Base-by-base conservation (phyloP, 2,888 invertebrate species). In the Drosophila colorata region DNA sequence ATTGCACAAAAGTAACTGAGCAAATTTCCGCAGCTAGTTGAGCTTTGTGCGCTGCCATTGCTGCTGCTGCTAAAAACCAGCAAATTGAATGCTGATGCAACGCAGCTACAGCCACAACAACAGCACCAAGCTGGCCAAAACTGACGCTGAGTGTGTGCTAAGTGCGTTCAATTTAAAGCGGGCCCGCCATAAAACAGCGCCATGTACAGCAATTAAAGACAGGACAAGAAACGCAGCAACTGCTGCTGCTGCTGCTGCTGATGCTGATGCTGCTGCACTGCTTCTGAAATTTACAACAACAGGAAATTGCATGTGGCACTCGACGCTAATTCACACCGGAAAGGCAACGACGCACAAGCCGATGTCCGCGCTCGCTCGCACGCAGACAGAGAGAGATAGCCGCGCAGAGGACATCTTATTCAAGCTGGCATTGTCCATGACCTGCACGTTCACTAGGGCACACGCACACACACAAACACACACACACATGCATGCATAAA, bases 1-100 rank as follows among this genome's bases (percentile, higher is more conserved):
- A 85, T 82, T 82, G 75, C 88, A 80, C 89, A 80, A 86, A 80
- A 87, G 86, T 82, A 87, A 89, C 86, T 89, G 87, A 87, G 87
- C 87, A 85, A 87, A 87, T 89, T 87, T 88, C 82, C 82, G 82
- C 88, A 87, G 83, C 86, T 82, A 86, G 88, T 74, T 80, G 72
- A 73, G 78, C 87, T 80, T 73, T 68, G 69, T 53, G 43, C 25
- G 55, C 37, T 37, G 18, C 41, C 31, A 31, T 9, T 9, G 55
- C 46, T 33, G 35, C 53, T 28, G 58, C 44, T 56, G 33, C 44
- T 57, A 60, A 69, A 70, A 78, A 65, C 66, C 69, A 66, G 79
- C 76, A 78, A 83, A 87, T 87, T 87, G 76, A 81, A 87, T 84
- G 81, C 68, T 87, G 75, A 73, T 80, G 57, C 70, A 66, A 25